These are phyloP conservation scores for Lithophane leautieri DNA, from an alignment of 2,888 invertebrate species.

Conservation along the genomic window DNA sequence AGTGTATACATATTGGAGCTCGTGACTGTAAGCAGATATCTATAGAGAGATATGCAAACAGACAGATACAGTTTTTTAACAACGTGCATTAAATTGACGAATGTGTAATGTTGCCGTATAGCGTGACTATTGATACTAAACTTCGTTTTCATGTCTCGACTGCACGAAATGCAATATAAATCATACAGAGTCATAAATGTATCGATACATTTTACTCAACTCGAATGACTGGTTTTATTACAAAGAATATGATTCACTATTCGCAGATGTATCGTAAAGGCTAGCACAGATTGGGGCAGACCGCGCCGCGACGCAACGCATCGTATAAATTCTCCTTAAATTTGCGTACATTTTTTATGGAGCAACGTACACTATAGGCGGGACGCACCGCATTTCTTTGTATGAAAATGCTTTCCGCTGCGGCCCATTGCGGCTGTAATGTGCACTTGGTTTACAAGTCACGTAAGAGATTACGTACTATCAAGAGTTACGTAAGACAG, in stretches of 20 bases:
- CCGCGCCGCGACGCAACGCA: no score
- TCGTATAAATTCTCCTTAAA: no score
- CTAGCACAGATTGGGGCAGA: no score
- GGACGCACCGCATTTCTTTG: background rate
- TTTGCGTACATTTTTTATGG: no score
- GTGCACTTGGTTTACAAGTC: background rate
- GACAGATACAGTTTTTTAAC: no score
- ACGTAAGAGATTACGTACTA: background rate
- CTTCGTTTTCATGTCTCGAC: conserved; percentile 16
- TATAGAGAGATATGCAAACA: no score
- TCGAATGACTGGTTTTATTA: background rate
- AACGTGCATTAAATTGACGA: no score
- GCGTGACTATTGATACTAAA: conserved; percentile 14
- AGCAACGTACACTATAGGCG: no score
- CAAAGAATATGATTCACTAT: background rate
- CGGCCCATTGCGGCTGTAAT: background rate
- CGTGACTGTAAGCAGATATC: no score
- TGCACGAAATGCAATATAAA: conserved; percentile 25
- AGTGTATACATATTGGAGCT: no score
- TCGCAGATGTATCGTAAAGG: background rate
- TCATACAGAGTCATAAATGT: conserved; percentile 18
- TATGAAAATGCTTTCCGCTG: background rate
- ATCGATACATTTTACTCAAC: background rate
- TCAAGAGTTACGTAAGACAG: background rate
- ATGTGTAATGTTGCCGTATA: conserved; percentile 3